A percentile compares a stretch with the other conserved stretches of the same genome.
phyloP scores from a whole-genome alignment of 2,797 vertebrate species.

The Gallinago stenura region DNA sequence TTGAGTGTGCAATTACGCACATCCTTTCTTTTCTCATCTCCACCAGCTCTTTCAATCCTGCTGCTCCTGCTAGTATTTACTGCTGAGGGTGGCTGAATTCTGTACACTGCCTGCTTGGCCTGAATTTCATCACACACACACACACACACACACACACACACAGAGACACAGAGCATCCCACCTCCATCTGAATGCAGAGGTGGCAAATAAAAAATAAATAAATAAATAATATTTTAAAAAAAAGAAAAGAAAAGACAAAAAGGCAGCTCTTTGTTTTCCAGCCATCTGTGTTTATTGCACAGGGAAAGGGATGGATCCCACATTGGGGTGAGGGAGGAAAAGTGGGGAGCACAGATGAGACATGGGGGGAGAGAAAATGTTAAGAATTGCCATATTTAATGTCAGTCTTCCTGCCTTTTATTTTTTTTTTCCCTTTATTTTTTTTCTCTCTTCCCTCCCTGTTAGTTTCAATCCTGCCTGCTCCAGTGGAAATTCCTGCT shows the following conservation, averaged over 20 bases:
- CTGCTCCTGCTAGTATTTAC: conserved; percentile 47
- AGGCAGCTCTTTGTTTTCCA: neutral
- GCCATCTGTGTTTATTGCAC: neutral
- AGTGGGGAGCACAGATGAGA: fast-evolving
- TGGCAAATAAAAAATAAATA: neutral
- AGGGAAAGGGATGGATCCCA: neutral
- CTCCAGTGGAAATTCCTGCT: neutral
- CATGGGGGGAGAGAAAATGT: neutral
- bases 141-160: neutral
- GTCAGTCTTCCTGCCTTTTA: fast-evolving
- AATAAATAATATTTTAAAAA: no score
- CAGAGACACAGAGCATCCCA: neutral
- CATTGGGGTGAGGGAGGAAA: neutral
- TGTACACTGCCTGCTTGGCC: conserved; percentile 1
- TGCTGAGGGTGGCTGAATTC: conserved; percentile 64
- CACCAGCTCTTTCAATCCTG: neutral
- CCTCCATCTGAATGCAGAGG: neutral
- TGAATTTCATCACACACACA: conserved; percentile 43
- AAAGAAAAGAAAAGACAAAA: neutral
- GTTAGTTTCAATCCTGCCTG: neutral
- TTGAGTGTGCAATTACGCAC: neutral
- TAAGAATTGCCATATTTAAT: neutral
- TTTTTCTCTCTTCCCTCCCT: fast-evolving
- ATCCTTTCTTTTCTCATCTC: conserved; percentile 29
- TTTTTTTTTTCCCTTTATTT: neutral